Evolutionary conservation across 2,797 vertebrate species (phyloP), one percentile per base, ranked within the genome.

Genomic region (Amazona ochrocephala): DNA sequence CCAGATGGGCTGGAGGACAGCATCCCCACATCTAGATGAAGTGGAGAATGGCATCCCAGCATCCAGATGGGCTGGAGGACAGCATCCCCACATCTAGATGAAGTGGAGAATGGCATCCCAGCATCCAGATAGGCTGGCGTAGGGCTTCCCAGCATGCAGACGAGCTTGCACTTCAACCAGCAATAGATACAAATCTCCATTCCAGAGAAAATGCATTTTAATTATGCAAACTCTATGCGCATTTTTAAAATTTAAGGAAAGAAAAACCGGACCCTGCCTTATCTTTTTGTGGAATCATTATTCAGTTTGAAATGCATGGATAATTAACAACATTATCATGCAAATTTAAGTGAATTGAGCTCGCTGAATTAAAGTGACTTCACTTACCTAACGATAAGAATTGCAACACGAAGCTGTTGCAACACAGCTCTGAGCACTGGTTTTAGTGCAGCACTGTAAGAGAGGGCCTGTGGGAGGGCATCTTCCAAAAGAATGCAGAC

Each of bases 251-350:
- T 26, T 68, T 1, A 68, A 68, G 68, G 78, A 48, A 92, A 67
- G 78, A 77, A 85, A 92, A 93, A 4, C 70, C 81, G 89, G 77
- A 60, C 67, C 61, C 23, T 53, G 54, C 39, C 93, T 94, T 94
- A 91, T 94, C 94, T 94, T 91, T 91, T 84, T 86, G 74, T 94
- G 95, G 91, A 91, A 95, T 96, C 87, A 41, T 88, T 93, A 86
- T 78, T 90, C 17, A 7, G 53, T 76, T 91, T 95, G 89, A 95
- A 96, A 93, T 64, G 71, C 24, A 53, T 70, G 89, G 96, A 71
- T 96, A 96, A 96, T 95, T 95, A 95, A 92, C 76, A 70, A 78
- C 66, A 93, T 92, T 92, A 94, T 96, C 81, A 97, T 87, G 95
- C 88, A 97, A 94, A 96, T 95, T 75, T 75, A 74, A 94, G 86